Evolutionary conservation across 2,797 vertebrate genomes (phyloP).

Genomic region (Ctenopoma multispine): DNA sequence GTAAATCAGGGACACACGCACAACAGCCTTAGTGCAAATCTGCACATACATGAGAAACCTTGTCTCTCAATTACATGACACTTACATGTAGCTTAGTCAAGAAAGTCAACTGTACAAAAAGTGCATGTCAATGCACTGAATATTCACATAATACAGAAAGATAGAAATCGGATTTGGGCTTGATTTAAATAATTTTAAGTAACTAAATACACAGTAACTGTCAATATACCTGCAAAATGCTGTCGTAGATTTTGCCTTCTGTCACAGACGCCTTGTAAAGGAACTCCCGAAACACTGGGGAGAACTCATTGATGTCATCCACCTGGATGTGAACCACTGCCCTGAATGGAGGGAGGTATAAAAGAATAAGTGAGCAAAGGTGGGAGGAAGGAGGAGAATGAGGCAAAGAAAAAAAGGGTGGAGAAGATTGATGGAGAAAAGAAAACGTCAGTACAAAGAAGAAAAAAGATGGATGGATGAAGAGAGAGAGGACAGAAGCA

Average conservation of each 20-base stretch:
- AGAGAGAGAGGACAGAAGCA: background rate
- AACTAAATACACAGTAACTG: background rate
- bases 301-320: slow-evolving; percentile 96
- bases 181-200: background rate
- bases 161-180: background rate
- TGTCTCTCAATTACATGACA: too few species aligned
- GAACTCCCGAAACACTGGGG: slow-evolving; percentile 91
- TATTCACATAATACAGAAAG: background rate
- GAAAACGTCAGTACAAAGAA: background rate
- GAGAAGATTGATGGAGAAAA: slow-evolving; percentile 32
- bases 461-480: slow-evolving; percentile 20
- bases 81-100: too few species aligned
- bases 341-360: slow-evolving; percentile 72
- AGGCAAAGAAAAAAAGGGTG: slow-evolving; percentile 20
- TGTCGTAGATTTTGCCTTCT: slow-evolving; percentile 97
- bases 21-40: too few species aligned
- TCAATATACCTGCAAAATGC: slow-evolving; percentile 86
- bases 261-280: slow-evolving; percentile 91
- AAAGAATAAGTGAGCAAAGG: background rate
- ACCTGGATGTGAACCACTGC: slow-evolving; percentile 98
- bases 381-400: background rate
- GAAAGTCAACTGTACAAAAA: too few species aligned
- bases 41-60: too few species aligned
- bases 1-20: too few species aligned
- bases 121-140: too few species aligned